These are phyloP conservation scores for Isaurus tuberculatus DNA, from an alignment of 92 coral and sea anemone species.

Conservation along the genomic window DNA sequence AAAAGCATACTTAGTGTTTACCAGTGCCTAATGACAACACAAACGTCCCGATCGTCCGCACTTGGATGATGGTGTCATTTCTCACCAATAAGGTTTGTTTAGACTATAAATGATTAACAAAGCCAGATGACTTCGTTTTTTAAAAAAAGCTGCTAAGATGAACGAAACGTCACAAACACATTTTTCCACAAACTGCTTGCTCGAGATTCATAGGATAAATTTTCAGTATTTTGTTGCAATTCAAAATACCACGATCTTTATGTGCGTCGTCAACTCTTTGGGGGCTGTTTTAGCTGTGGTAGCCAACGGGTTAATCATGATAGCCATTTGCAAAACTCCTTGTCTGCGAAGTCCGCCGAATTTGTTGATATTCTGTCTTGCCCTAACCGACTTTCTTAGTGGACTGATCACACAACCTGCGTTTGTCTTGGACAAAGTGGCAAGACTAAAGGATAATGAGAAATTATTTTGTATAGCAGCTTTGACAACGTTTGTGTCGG, in stretches of 20 bases:
- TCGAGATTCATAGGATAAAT: constrained; percentile 29
- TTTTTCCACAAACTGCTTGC: constrained; percentile 18
- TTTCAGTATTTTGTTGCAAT: constrained; percentile 2
- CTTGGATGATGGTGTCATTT: neutral
- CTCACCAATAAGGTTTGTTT: neutral
- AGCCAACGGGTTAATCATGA: constrained; percentile 20
- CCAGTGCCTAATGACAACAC: neutral
- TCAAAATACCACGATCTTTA: constrained; percentile 24
- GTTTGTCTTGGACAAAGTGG: constrained; percentile 38
- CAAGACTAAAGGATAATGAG: constrained; percentile 4
- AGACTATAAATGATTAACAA: constrained; percentile 2
- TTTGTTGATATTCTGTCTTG: constrained; percentile 10
- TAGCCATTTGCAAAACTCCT: constrained; percentile 22
- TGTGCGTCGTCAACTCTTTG: constrained; percentile 34
- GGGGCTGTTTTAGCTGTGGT: constrained; percentile 29
- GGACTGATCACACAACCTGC: constrained; percentile 38
- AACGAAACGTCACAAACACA: constrained; percentile 16
- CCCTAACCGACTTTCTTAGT: constrained; percentile 27
- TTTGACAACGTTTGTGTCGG: constrained; percentile 42
- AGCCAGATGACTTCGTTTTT: neutral
- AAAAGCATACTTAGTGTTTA: too few species aligned
- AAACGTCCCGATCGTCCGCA: neutral
- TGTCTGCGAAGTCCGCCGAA: constrained; percentile 40
- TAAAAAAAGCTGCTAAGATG: neutral
- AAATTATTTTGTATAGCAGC: constrained; percentile 15